Percentiles rank a stretch among this genome's conserved stretches.
Conservation (phyloP, 2,888 invertebrate species). For the Tethea ocularis region DNA sequence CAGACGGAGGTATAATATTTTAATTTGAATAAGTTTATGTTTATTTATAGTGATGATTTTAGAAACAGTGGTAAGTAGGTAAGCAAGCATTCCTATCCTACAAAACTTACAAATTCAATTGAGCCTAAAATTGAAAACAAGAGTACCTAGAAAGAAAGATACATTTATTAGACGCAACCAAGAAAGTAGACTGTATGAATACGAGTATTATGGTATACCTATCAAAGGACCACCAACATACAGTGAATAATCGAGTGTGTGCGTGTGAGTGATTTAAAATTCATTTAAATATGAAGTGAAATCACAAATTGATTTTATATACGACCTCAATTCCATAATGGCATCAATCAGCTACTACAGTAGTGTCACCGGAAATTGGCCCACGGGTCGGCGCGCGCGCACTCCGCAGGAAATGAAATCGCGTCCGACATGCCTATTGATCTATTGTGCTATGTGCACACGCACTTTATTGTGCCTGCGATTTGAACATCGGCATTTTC, state of each 20-base stretch:
- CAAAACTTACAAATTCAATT: too few species aligned
- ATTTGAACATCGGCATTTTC: slow-evolving; percentile 1
- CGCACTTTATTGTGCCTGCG: slow-evolving; percentile 5
- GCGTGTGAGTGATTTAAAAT: neutral
- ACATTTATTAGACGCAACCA: too few species aligned
- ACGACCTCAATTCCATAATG: slow-evolving; percentile 40
- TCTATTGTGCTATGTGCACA: slow-evolving; percentile 65
- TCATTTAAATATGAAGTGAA: slow-evolving; percentile 23
- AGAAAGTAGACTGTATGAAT: too few species aligned
- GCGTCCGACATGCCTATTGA: slow-evolving; percentile 72
- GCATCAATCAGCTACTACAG: slow-evolving; percentile 44
- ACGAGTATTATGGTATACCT: too few species aligned
- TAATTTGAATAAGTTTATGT: too few species aligned
- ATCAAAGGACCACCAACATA: neutral
- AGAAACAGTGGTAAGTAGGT: too few species aligned
- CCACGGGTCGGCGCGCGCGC: slow-evolving; percentile 73
- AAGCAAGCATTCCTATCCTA: too few species aligned
- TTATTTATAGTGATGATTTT: too few species aligned
- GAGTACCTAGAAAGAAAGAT: too few species aligned
- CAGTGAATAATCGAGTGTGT: neutral
- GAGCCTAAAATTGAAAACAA: too few species aligned
- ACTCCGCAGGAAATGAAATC: slow-evolving; percentile 75
- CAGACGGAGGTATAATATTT: too few species aligned
- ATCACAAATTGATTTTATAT: slow-evolving; percentile 36
- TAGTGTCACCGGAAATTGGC: slow-evolving; percentile 70